A percentile compares a stretch with the other conserved stretches of the same genome.
These are phyloP conservation scores for Vidua macroura DNA, from an alignment of 2,113 vertebrate species.

Conservation along the genomic window DNA sequence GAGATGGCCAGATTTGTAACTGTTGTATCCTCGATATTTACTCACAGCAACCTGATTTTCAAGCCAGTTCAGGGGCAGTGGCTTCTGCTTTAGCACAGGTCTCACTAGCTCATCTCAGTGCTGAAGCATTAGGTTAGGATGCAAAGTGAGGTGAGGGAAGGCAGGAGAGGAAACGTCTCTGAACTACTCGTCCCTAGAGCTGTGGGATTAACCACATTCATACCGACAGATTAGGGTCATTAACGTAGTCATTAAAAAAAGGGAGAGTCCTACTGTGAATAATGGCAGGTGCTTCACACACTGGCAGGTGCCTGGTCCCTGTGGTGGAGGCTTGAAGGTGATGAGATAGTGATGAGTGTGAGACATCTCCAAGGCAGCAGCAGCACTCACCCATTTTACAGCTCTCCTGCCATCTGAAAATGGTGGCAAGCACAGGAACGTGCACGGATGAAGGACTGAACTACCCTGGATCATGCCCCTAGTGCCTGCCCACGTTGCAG, in stretches of 20 bases:
- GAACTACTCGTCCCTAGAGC: not conserved
- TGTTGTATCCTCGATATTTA: not conserved
- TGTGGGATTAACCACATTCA: conserved; percentile 30
- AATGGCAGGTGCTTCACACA: not conserved
- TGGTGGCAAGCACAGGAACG: fast-evolving
- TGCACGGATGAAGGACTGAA: not conserved
- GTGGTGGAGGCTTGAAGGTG: not conserved
- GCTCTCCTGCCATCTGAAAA: not conserved
- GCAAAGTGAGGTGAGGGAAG: not conserved
- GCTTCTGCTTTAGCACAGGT: not conserved
- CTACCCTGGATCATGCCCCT: not conserved
- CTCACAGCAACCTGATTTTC: not conserved
- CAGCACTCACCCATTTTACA: not conserved
- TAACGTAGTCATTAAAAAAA: not conserved
- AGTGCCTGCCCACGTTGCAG: fast-evolving
- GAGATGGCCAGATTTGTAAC: not conserved
- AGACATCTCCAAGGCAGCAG: not conserved
- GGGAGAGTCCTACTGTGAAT: conserved; percentile 15
- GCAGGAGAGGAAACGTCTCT: not conserved
- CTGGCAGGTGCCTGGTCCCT: not conserved
- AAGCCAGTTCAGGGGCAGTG: not conserved
- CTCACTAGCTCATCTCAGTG: not conserved
- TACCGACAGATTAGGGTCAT: not conserved
- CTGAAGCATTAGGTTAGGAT: not conserved
- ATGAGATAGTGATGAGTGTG: not conserved